These are phyloP conservation scores for Rhabdomys dilectus DNA, from an alignment of 2,113 vertebrate species.

Conservation along the genomic window DNA sequence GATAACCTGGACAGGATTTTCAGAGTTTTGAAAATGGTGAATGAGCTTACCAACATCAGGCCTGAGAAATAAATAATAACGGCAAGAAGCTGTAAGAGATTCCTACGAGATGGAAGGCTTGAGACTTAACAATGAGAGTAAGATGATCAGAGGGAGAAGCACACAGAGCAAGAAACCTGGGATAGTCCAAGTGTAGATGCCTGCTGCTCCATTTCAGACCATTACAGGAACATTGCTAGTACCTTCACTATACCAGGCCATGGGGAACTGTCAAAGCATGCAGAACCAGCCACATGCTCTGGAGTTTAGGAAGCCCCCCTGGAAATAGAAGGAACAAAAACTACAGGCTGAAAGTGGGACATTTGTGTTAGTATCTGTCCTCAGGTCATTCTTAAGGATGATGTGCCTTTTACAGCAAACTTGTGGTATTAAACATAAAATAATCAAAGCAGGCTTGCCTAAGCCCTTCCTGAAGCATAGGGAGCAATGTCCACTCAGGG, in stretches of 20 bases:
- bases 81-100: neutral
- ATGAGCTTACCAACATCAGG: neutral
- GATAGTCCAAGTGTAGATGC: neutral
- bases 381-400: neutral
- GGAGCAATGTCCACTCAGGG: no score
- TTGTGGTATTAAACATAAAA: neutral
- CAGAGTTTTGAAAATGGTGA: no score
- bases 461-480: neutral
- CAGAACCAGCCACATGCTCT: neutral
- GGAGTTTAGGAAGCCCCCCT: neutral
- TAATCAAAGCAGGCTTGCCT: neutral
- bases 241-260: neutral
- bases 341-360: neutral
- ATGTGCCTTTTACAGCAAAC: neutral
- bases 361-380: neutral
- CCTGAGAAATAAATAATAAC: neutral
- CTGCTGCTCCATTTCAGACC: neutral
- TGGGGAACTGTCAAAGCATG: neutral
- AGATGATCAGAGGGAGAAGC: neutral
- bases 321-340: neutral
- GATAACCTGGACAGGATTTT: neutral
- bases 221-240: neutral
- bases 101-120: neutral
- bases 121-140: neutral
- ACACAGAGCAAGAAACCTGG: neutral